Conservation (phyloP, 2,113 vertebrate species). For the Lynx canadensis region DNA sequence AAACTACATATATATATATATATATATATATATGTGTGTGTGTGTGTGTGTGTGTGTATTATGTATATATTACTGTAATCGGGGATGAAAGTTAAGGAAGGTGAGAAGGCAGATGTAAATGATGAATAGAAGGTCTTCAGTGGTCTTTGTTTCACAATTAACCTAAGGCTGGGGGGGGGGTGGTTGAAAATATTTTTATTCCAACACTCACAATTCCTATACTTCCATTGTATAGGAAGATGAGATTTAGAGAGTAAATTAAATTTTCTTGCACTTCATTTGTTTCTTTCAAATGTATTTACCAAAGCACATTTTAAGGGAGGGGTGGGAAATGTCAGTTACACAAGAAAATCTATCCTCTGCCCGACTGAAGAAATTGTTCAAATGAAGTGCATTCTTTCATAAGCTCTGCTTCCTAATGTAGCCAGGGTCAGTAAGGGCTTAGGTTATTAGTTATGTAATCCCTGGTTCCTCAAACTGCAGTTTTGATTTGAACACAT, state of each 20-base stretch:
- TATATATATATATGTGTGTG: neutral
- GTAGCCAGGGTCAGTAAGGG: slow-evolving; percentile 65
- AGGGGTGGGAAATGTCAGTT: slow-evolving; percentile 47
- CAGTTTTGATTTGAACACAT: slow-evolving; percentile 70
- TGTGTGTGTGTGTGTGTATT: neutral
- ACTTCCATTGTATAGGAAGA: neutral
- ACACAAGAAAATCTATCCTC: slow-evolving; percentile 70
- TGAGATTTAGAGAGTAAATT: neutral
- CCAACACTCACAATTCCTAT: neutral
- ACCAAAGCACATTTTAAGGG: slow-evolving; percentile 60
- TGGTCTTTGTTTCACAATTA: slow-evolving; percentile 12
- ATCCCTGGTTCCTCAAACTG: slow-evolving; percentile 66
- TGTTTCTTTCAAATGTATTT: slow-evolving; percentile 63
- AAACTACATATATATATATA: neutral
- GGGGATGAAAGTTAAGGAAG: neutral
- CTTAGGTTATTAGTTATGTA: slow-evolving; percentile 74
- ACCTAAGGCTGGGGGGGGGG: neutral
- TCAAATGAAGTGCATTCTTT: slow-evolving; percentile 67
- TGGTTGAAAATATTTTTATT: neutral
- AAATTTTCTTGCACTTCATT: neutral
- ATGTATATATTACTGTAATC: neutral
- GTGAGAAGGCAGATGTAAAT: neutral
- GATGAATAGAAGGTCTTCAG: neutral
- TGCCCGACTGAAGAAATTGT: slow-evolving; percentile 74
- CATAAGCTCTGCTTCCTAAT: slow-evolving; percentile 73